Evolutionary conservation across 30 jellyfish, hydroid and myxozoan genomes (phyloP), one percentile per base, ranked within the genome.

Genomic region (Aurelia aurita complex sp. Pacific): DNA sequence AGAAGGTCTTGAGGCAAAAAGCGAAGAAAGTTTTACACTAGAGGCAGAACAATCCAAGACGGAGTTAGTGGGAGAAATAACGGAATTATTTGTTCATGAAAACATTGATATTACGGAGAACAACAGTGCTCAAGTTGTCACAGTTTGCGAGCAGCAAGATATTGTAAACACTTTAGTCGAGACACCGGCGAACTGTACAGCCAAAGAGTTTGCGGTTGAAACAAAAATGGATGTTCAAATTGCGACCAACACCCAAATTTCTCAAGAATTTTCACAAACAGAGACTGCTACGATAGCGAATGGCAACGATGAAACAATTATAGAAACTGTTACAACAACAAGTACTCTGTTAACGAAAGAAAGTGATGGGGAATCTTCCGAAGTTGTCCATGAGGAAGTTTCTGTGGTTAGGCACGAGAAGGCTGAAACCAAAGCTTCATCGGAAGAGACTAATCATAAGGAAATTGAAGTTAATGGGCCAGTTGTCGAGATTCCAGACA

Each of bases 151-250:
- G 10, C 77, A 18, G 77, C 50, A 50, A 67, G 43, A 32, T 67
- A 23, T 67, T 50, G 57, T 46, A 46, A 46, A 46, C 57, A 46
- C 57, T 46, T 46, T 46, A 6, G 57, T 46, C 57, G 57, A 46
- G 57, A 46, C 57, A 46, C 57, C 57, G 57, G 57, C 8, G 57
- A 46, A 46, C 14, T 46, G 57, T 19, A 50, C 72, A n/a, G 72
- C 10, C 33, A 32, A 63, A 46, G 57, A 46, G 57, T 46, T 46
- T 46, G 57, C 57, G 57, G 57, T 46, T 46, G 51, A 71, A 38
- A 71, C 64, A 16, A 60, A 71, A 55, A 74, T 74, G 84, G 84
- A 43, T 74, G 70, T 34, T 42, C 42, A 42, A 42, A 46, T 35
- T 23, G 76, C 17, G 54, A 46, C 76, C 76, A 66, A 66, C 76